Conservation (phyloP, 2,888 invertebrate genomes). For the Therioaphis trifolii region DNA sequence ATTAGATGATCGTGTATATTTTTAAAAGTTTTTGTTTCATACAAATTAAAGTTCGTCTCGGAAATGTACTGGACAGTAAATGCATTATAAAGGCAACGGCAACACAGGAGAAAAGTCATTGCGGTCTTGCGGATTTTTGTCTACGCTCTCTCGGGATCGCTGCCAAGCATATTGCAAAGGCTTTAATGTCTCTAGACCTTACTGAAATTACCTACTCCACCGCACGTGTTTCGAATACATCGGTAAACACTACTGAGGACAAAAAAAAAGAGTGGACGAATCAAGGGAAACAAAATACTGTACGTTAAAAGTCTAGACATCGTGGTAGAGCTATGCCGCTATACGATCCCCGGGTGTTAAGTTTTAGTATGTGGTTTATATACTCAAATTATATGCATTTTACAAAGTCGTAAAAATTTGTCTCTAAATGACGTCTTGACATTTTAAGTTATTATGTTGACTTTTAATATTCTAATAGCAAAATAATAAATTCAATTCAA, state of each 20-base stretch:
- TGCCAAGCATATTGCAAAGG: slow-evolving; percentile 44
- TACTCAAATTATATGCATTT: neutral
- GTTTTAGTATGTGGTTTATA: neutral
- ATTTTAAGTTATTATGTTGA: too few species aligned
- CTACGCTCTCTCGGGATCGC: slow-evolving; percentile 3
- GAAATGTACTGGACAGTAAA: neutral
- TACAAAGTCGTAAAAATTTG: neutral
- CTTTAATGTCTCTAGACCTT: slow-evolving; percentile 16
- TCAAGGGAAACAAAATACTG: neutral
- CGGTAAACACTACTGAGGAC: neutral
- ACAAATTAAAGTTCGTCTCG: too few species aligned
- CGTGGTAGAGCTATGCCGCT: too few species aligned
- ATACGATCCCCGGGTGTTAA: neutral
- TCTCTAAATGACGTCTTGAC: too few species aligned
- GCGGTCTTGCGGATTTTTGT: neutral
- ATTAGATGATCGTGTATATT: too few species aligned
- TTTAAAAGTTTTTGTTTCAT: too few species aligned
- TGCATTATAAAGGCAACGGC: neutral
- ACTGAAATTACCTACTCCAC: slow-evolving; percentile 7
- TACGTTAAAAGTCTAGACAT: neutral
- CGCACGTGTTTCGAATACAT: slow-evolving; percentile 51
- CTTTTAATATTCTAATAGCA: too few species aligned
- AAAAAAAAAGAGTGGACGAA: neutral
- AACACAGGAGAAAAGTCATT: neutral
- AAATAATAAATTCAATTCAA: too few species aligned